These are phyloP conservation scores for Silvanus unidentatus DNA, from an alignment of 2,888 invertebrate genomes.

Conservation along the genomic window DNA sequence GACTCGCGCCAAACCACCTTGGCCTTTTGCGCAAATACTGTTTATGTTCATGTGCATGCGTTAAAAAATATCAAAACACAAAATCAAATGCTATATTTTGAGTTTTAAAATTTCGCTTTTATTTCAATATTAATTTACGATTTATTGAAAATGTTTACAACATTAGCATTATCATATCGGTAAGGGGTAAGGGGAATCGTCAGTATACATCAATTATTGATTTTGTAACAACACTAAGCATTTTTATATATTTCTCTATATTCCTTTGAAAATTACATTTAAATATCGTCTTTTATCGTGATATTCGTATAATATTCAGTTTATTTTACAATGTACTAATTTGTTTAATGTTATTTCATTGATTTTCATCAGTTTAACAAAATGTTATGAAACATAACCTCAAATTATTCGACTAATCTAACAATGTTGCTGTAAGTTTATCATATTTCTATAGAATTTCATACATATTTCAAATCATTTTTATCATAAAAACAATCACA, in stretches of 20 bases:
- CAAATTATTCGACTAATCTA: neutral
- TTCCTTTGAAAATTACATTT: neutral
- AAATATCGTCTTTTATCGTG: neutral
- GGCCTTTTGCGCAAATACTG: slow-evolving; percentile 38
- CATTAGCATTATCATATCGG: slow-evolving; percentile 18
- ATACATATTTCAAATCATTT: too few species aligned
- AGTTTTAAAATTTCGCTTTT: slow-evolving; percentile 18
- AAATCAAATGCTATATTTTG: slow-evolving; percentile 14
- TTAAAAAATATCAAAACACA: slow-evolving; percentile 30
- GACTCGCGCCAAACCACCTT: slow-evolving; percentile 40
- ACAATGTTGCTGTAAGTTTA: slow-evolving; percentile 4
- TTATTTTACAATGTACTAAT: neutral
- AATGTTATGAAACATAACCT: slow-evolving; percentile 4
- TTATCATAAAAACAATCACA: too few species aligned
- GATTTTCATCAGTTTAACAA: too few species aligned
- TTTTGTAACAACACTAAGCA: slow-evolving; percentile 39
- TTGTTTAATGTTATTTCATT: too few species aligned
- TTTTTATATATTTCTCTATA: slow-evolving; percentile 23
- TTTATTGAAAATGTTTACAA: slow-evolving; percentile 4
- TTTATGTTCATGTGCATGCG: slow-evolving; percentile 41
- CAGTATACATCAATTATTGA: slow-evolving; percentile 41
- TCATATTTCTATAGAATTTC: too few species aligned
- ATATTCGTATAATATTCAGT: neutral
- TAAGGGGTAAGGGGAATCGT: slow-evolving; percentile 38
- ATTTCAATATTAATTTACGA: neutral